A percentile compares a stretch with the other conserved stretches of the same genome.
Conservation (phyloP, 2,797 vertebrate species). For the Pyrrhura leucotis region DNA sequence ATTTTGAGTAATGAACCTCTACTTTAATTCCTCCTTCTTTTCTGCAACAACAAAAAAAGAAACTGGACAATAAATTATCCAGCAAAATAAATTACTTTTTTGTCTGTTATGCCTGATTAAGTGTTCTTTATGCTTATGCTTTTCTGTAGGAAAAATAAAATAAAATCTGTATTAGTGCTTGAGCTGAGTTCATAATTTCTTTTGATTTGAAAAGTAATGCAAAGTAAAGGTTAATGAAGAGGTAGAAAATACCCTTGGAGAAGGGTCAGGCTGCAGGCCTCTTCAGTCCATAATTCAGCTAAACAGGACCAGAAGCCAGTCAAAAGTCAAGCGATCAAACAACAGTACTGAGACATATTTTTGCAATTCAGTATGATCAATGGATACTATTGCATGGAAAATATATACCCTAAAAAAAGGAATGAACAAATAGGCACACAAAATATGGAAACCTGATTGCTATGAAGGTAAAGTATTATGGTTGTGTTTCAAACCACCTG, state of each 20-base stretch:
- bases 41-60: conserved; percentile 29
- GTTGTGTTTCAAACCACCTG: background rate
- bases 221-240: conserved; percentile 16
- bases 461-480: background rate
- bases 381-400: background rate
- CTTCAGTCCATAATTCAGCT: background rate
- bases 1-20: conserved; percentile 55
- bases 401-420: background rate
- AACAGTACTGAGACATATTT: background rate
- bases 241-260: background rate
- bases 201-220: conserved; percentile 2
- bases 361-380: background rate
- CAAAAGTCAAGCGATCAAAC: conserved; percentile 15
- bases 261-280: background rate
- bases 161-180: background rate
- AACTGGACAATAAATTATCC: conserved; percentile 28
- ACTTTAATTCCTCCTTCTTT: conserved; percentile 33
- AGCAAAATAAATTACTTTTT: conserved; percentile 33
- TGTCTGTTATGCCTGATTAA: conserved; percentile 32
- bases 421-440: background rate
- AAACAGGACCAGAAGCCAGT: background rate
- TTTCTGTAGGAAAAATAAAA: conserved; percentile 20
- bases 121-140: conserved; percentile 5
- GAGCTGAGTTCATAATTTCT: background rate
- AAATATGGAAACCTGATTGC: conserved; percentile 5